Evolutionary conservation across 2,888 invertebrate species (phyloP), one percentile per base, ranked within the genome.

Genomic region (Melikaiella ostensackeni): DNA sequence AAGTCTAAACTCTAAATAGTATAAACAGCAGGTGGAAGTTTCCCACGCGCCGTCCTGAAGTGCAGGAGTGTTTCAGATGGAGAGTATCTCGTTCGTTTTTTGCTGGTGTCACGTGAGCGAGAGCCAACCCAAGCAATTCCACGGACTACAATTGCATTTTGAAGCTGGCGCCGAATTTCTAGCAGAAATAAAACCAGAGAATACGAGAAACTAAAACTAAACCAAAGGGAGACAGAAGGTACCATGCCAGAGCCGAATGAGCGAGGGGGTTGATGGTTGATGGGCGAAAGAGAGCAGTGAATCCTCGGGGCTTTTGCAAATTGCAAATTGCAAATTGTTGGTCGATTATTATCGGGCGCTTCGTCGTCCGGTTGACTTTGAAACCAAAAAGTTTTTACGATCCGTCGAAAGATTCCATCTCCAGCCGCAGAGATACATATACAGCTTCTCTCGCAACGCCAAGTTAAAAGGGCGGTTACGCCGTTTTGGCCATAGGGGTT

Each of bases 291-390:
- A 77, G 81, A 77, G 75, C 79, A 77, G 75, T 79, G 80, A 79
- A 78, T 63, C 35, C 75, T 77, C 75, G 76, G 50, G 57, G 79
- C 79, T 83, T 78, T 80, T 76, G 79, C 79, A 83, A 86, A 85
- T 88, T 75, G 77, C 82, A 84, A 86, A 84, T 80, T 76, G 79
- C 79, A 83, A 86, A 84, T 84, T 82, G 82, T 80, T 77, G 76
- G 80, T 79, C 83, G 84, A 86, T 86, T 85, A 70, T 70, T 70
- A 86, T 84, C 81, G 80, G 59, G 64, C 46, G 42, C 57, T 50
- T 74, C 30, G 57, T 46, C 63, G 70, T 74, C 59, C 59, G 50
- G 75, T 62, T 74, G 74, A 74, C 74, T 74, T 74, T 63, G 50
- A 79, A 74, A 73, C 35, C 35, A 74, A 79, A 70, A 64, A n/a